Evolutionary conservation across 2,888 invertebrate species (phyloP), one percentile per base, ranked within the genome.

Genomic region (Stegophylla sp.): DNA sequence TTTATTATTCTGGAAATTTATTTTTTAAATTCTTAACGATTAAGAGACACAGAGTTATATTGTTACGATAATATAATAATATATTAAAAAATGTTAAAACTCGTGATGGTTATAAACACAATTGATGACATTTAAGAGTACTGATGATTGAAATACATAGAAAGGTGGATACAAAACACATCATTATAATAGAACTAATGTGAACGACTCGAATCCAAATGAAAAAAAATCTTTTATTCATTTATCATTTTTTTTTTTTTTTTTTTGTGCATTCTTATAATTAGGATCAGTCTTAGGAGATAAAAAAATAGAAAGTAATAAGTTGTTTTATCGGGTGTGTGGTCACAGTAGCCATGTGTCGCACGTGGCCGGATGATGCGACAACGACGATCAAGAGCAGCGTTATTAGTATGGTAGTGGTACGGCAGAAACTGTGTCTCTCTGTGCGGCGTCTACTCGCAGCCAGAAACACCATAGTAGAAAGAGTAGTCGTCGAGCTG

Each of bases 211-310:
- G 48, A 53, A 34, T 23, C 23, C 23, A n/a, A 64, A 75, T 17
- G 61, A 15, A 61, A 61, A 61, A 15, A 61, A 61, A 61, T 61
- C 3, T 23, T 51, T 63, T n/a, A n/a, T n/a, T n/a, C n/a, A n/a
- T n/a, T n/a, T n/a, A n/a, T n/a, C n/a, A n/a, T 64, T 75, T 75
- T 48, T 74, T 10, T 41, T 64, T 10, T 45, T 63, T 20, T 0
- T 3, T 48, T n/a, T 64, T 64, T 75, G 75, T 75, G 67, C 79
- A 41, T 71, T 79, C 79, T 79, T 79, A 79, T 34, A 79, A 79
- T 79, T 79, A 79, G 69, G 79, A 79, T 79, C 79, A 79, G 79
- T 79, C 79, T 79, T 79, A 79, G 79, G 69, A 79, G 48, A 61
- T 71, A 71, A 71, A 79, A 79, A 79, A 67, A 76, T 66, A 76